Evolutionary conservation across 2,888 invertebrate genomes (phyloP).

Genomic region (Troides helena): DNA sequence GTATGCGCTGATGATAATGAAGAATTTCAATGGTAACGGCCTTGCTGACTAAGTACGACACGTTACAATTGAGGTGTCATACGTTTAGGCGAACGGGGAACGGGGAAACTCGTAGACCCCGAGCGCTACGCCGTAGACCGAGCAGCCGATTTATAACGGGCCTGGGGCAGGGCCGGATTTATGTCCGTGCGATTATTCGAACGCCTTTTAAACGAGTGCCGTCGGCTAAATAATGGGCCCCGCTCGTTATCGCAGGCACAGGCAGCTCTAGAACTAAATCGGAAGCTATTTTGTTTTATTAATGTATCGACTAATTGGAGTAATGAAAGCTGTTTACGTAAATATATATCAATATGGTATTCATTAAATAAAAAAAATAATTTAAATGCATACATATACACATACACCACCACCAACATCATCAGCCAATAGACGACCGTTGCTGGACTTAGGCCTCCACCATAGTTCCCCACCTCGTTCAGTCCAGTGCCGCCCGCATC

Average conservation of each 20-base stretch:
- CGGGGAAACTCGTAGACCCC: conserved; percentile 4
- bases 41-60: background rate
- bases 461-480: too few relatives aligned
- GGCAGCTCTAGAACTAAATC: conserved; percentile 23
- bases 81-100: background rate
- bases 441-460: too few relatives aligned
- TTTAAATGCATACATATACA: too few relatives aligned
- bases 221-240: conserved; percentile 45
- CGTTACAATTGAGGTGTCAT: background rate
- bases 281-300: conserved; percentile 10
- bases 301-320: background rate
- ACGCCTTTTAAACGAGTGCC: conserved; percentile 54
- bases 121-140: conserved; percentile 5
- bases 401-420: too few relatives aligned
- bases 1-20: too few relatives aligned
- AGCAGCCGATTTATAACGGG: conserved; percentile 43
- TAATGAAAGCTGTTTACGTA: background rate
- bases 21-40: too few relatives aligned
- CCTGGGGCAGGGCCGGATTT: conserved; percentile 44
- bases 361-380: too few relatives aligned
- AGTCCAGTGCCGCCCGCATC: too few relatives aligned
- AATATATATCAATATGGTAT: background rate
- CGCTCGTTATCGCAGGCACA: conserved; percentile 27
- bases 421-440: too few relatives aligned
- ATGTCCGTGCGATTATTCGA: conserved; percentile 57